Evolutionary conservation across 1,140 invertebrate species (phyloP).

Genomic region (Leptinotarsa undecemlineata): DNA sequence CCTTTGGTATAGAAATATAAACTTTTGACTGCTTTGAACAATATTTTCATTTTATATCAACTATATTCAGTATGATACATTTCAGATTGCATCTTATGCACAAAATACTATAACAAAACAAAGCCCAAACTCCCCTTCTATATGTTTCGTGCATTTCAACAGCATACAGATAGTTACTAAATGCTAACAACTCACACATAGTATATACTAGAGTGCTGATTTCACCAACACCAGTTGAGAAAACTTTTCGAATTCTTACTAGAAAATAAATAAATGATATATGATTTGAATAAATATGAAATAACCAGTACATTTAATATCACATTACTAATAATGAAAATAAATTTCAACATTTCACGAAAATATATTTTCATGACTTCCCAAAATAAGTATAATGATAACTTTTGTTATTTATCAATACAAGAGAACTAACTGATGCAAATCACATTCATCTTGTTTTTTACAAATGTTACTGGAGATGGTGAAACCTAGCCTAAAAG

Average conservation of each 20-base stretch:
- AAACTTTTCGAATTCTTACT: too few species aligned
- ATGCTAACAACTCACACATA: slow-evolving; percentile 41
- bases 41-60: slow-evolving; percentile 24
- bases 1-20: slow-evolving; percentile 30
- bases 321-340: too few species aligned
- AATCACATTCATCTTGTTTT: too few species aligned
- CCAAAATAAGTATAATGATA: too few species aligned
- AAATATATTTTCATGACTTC: too few species aligned
- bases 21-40: slow-evolving; percentile 35
- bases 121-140: slow-evolving; percentile 61
- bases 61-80: slow-evolving; percentile 35
- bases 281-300: too few species aligned
- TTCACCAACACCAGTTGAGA: neutral
- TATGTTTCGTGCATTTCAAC: slow-evolving; percentile 71
- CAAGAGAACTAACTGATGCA: too few species aligned
- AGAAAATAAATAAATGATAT: too few species aligned
- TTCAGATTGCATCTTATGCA: slow-evolving; percentile 41
- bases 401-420: too few species aligned
- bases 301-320: too few species aligned
- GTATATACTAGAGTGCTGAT: slow-evolving; percentile 27
- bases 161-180: slow-evolving; percentile 60
- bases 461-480: neutral
- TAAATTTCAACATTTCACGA: too few species aligned
- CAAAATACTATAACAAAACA: slow-evolving; percentile 47
- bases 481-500: slow-evolving; percentile 16